phyloP scores from a whole-genome alignment of 2,113 vertebrate genomes.

The Saguinus imperator region DNA sequence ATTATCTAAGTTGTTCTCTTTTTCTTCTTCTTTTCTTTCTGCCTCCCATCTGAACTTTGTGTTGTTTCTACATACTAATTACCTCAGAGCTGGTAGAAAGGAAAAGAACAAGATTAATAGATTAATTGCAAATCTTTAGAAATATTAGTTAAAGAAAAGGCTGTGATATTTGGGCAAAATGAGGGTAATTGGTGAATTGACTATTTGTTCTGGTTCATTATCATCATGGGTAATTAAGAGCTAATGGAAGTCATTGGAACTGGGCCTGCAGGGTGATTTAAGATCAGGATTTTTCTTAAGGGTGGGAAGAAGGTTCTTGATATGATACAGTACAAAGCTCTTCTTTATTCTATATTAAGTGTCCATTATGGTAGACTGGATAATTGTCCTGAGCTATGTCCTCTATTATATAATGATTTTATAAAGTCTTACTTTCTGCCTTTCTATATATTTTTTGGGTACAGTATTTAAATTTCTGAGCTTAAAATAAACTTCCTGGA shows the following conservation, averaged over 20 bases:
- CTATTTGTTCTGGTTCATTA: not conserved
- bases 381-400: not conserved
- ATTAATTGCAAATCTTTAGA: not conserved
- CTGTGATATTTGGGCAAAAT: not conserved
- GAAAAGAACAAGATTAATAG: not conserved
- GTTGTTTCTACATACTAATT: not conserved
- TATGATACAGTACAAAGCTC: not conserved
- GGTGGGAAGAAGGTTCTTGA: not conserved
- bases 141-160: not conserved
- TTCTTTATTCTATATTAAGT: not conserved
- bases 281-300: not conserved
- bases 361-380: too few species aligned
- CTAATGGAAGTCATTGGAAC: not conserved
- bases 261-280: not conserved
- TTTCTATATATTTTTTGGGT: not conserved
- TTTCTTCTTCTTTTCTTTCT: not conserved
- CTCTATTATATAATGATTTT: not conserved
- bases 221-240: not conserved
- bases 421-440: not conserved
- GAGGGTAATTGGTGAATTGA: not conserved
- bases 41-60: not conserved
- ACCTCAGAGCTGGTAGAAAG: not conserved
- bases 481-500: conserved; percentile 41
- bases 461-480: conserved; percentile 49
- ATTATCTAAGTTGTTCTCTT: not conserved